These are phyloP conservation scores for Caenorhabditis sp. DNA, from an alignment of 2,888 invertebrate genomes.

Conservation along the genomic window DNA sequence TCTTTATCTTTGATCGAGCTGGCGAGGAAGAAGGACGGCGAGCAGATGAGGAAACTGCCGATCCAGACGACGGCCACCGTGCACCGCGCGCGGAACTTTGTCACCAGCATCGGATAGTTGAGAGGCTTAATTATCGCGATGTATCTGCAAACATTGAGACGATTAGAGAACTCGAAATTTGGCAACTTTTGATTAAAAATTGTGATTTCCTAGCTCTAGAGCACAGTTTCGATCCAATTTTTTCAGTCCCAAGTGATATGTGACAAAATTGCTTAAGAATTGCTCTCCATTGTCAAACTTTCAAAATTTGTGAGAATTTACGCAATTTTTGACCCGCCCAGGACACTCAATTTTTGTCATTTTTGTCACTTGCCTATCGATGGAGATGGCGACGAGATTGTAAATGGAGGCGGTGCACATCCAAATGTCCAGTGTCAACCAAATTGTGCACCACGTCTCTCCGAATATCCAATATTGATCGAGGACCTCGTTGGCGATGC, in stretches of 20 bases:
- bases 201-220: too few species aligned
- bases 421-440: slow-evolving; percentile 98
- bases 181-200: too few species aligned
- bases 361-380: slow-evolving; percentile 82
- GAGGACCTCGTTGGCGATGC: slow-evolving; percentile 91
- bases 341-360: not conserved
- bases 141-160: slow-evolving; percentile 82
- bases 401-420: slow-evolving; percentile 98
- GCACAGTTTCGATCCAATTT: too few species aligned
- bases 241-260: too few species aligned
- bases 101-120: slow-evolving; percentile 91
- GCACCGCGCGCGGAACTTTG: slow-evolving; percentile 80
- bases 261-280: too few species aligned
- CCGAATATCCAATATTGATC: slow-evolving; percentile 93
- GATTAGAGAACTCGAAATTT: too few species aligned
- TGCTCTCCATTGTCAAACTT: too few species aligned
- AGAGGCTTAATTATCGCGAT: slow-evolving; percentile 96
- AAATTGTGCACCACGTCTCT: slow-evolving; percentile 89
- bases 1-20: slow-evolving; percentile 70
- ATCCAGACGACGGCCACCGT: slow-evolving; percentile 88
- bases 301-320: too few species aligned
- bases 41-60: slow-evolving; percentile 94
- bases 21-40: slow-evolving; percentile 87
- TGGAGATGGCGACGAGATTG: slow-evolving; percentile 94
- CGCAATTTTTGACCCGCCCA: too few species aligned